A percentile compares a stretch with the other conserved stretches of the same genome.
These are phyloP conservation scores for Eumaeus atala DNA, from an alignment of 1,140 invertebrate genomes.

Conservation along the genomic window DNA sequence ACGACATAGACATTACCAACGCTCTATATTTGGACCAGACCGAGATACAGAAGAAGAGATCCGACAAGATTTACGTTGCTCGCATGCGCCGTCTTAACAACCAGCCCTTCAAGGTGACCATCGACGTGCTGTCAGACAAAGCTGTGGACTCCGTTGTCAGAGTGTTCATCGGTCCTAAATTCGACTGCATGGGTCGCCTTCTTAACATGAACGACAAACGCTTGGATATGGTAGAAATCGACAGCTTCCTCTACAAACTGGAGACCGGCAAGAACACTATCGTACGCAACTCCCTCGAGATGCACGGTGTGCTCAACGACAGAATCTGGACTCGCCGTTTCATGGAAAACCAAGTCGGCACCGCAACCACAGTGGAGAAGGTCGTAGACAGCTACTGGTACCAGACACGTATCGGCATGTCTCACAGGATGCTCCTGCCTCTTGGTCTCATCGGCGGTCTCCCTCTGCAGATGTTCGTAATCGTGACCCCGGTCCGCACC, in stretches of 20 bases:
- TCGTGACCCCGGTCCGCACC: slow-evolving; percentile 77
- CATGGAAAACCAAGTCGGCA: slow-evolving; percentile 60
- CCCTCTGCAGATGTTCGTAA: slow-evolving; percentile 78
- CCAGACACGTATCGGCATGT: slow-evolving; percentile 76
- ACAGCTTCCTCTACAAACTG: slow-evolving; percentile 79
- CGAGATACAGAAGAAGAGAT: slow-evolving; percentile 60
- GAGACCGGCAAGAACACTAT: slow-evolving; percentile 79
- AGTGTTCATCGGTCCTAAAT: slow-evolving; percentile 77
- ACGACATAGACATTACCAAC: slow-evolving; percentile 80
- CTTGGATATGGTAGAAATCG: slow-evolving; percentile 78
- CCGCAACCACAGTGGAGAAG: slow-evolving; percentile 37
- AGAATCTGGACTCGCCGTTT: slow-evolving; percentile 49
- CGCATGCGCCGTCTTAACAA: slow-evolving; percentile 73
- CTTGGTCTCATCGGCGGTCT: slow-evolving; percentile 78
- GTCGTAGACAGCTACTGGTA: slow-evolving; percentile 70
- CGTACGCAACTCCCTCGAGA: slow-evolving; percentile 54
- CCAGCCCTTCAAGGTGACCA: slow-evolving; percentile 75
- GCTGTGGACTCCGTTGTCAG: slow-evolving; percentile 72
- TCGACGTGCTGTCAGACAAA: slow-evolving; percentile 76
- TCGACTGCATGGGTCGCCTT: slow-evolving; percentile 71
- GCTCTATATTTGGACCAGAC: slow-evolving; percentile 66
- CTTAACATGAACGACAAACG: slow-evolving; percentile 75
- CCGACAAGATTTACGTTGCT: slow-evolving; percentile 58
- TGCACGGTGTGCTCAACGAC: slow-evolving; percentile 54
- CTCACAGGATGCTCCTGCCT: slow-evolving; percentile 79